Evolutionary conservation across 2,113 vertebrate species (phyloP), one percentile per base, ranked within the genome.

Genomic region (Lepisosteus oculatus): DNA sequence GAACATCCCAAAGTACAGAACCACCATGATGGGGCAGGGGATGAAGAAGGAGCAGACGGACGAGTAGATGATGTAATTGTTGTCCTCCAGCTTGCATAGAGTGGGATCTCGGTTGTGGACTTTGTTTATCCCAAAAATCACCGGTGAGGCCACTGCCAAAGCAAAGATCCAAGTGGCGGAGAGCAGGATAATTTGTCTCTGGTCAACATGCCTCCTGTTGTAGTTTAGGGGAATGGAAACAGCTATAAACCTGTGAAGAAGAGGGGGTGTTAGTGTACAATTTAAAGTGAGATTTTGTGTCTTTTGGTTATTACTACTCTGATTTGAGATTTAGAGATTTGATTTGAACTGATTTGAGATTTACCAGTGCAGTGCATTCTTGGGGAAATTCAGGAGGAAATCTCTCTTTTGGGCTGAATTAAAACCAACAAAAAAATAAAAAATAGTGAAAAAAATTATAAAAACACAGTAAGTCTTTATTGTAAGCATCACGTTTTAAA

Each of bases 41-140:
- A 99, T 90, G 86, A 98, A 95, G 86, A 97, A 98, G 82, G 97
- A 98, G 83, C 96, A 98, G 59, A 97, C 84, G 3, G 96, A 98
- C 4, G 96, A 97, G 70, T 94, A 97, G 1, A 98, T 86, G 0
- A 98, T 88, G 54, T 96, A 98, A 87, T 91, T 94, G 80, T 94
- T 83, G 81, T 96, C 91, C 83, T 98, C 96, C 78, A 99, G 90
- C 78, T 93, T 94, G 81, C 97, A 99, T 78, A 89, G 85, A 7
- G 81, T 83, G 8, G 93, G 89, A 75, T 97, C 88, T 17, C 97
- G 91, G 71, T 85, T 62, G 0, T 89, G 92, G 55, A 95, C 88
- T 0, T 94, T 85, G 86, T 98, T 98, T 80, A 97, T 94, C 65
- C 96, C 96, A 29, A 96, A 95, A 63, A 97, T 91, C 77, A 98